Evolutionary conservation across 2,888 invertebrate species (phyloP).

Genomic region (Aphrophora alni): DNA sequence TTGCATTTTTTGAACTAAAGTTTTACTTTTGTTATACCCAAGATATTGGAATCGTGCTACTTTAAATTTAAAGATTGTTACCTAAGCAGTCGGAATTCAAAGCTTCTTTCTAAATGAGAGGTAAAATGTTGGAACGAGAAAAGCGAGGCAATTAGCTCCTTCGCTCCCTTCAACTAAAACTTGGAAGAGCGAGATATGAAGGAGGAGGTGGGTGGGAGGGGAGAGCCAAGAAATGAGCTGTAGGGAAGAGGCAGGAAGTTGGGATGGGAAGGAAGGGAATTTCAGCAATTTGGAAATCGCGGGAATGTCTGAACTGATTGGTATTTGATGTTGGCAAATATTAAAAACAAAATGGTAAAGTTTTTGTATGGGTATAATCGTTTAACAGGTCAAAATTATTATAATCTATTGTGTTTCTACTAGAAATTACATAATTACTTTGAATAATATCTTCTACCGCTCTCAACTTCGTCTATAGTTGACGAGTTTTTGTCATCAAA

Average conservation of each 20-base stretch:
- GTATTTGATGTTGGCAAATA: slow-evolving; percentile 18
- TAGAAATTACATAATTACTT: no score
- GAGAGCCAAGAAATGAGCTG: not conserved
- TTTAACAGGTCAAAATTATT: no score
- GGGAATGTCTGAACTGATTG: slow-evolving; percentile 23
- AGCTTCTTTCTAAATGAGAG: not conserved
- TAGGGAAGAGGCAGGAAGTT: slow-evolving; percentile 23
- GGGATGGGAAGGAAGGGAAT: slow-evolving; percentile 18
- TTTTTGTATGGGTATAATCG: no score
- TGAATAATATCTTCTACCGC: no score
- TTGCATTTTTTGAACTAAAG: no score
- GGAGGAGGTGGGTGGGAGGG: not conserved
- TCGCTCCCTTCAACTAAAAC: not conserved
- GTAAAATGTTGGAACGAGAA: not conserved
- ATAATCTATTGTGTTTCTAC: no score
- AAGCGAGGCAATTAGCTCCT: not conserved
- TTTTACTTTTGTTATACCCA: no score
- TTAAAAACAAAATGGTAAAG: not conserved
- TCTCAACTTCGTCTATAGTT: no score
- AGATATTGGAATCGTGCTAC: no score
- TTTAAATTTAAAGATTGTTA: no score
- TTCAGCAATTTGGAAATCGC: slow-evolving; percentile 30
- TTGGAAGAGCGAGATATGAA: not conserved
- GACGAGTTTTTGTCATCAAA: no score
- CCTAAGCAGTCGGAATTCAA: not conserved